Evolutionary conservation across 2,797 vertebrate species (phyloP).

Genomic region (Perdix hodgsoniae): DNA sequence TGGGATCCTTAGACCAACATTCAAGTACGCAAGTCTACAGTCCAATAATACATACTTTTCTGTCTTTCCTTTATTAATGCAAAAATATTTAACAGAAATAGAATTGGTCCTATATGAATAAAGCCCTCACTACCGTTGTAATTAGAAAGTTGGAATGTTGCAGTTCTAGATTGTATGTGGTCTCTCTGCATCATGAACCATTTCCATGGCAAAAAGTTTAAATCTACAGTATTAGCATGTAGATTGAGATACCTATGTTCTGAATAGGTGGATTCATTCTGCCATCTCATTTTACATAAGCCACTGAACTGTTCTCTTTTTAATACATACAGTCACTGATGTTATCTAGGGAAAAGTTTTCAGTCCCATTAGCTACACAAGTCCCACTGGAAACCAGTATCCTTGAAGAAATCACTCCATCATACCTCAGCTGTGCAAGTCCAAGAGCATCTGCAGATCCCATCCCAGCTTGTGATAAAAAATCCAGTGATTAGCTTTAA

Average conservation of each 20-base stretch:
- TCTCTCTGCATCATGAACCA: neutral
- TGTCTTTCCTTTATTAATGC: neutral
- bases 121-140: neutral
- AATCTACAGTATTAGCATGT: neutral
- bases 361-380: slow-evolving; percentile 29
- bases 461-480: slow-evolving; percentile 15
- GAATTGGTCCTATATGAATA: neutral
- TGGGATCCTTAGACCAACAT: neutral
- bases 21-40: neutral
- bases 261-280: slow-evolving; percentile 12
- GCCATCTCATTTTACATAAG: slow-evolving; percentile 46
- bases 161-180: neutral
- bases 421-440: slow-evolving; percentile 3
- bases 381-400: slow-evolving; percentile 24
- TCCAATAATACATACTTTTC: neutral
- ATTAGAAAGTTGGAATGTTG: neutral
- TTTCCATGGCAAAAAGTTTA: neutral
- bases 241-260: slow-evolving; percentile 13
- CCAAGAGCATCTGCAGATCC: slow-evolving; percentile 9
- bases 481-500: slow-evolving; percentile 18
- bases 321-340: neutral
- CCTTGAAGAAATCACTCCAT: slow-evolving; percentile 56
- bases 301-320: slow-evolving; percentile 52
- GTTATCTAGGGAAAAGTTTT: slow-evolving; percentile 28
- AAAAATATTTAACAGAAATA: neutral